Evolutionary conservation across 92 coral and sea anemone genomes (phyloP).

Genomic region (Blastomussa wellsi): DNA sequence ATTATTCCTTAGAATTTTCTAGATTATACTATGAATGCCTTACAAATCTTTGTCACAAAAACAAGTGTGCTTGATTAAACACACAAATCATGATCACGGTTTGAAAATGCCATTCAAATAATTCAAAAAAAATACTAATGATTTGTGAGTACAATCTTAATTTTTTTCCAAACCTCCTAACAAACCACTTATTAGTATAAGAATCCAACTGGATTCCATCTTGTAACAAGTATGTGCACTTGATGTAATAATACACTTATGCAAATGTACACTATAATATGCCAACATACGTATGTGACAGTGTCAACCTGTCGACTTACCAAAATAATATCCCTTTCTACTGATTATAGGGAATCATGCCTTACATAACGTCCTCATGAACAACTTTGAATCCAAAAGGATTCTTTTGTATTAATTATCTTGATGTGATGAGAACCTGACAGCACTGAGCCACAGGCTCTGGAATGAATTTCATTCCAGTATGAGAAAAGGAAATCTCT

Average conservation of each 20-base stretch:
- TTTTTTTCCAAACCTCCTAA: neutral
- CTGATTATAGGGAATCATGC: neutral
- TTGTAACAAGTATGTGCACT: neutral
- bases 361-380: slow-evolving; percentile 11
- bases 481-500: neutral
- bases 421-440: neutral
- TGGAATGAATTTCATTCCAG: neutral
- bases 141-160: neutral
- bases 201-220: neutral
- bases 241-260: neutral
- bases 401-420: slow-evolving; percentile 1
- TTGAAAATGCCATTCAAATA: neutral
- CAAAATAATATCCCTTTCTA: neutral
- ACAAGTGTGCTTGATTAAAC: neutral
- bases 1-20: neutral
- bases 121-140: neutral
- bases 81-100: neutral
- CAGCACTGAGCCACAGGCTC: neutral
- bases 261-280: neutral
- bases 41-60: neutral
- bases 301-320: neutral
- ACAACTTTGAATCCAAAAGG: slow-evolving; percentile 35
- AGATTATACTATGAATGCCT: neutral
- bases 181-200: neutral
- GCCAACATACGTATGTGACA: too few relatives aligned